Base-by-base conservation (phyloP, 2,113 vertebrate genomes). In the Narcine bancroftii region DNA sequence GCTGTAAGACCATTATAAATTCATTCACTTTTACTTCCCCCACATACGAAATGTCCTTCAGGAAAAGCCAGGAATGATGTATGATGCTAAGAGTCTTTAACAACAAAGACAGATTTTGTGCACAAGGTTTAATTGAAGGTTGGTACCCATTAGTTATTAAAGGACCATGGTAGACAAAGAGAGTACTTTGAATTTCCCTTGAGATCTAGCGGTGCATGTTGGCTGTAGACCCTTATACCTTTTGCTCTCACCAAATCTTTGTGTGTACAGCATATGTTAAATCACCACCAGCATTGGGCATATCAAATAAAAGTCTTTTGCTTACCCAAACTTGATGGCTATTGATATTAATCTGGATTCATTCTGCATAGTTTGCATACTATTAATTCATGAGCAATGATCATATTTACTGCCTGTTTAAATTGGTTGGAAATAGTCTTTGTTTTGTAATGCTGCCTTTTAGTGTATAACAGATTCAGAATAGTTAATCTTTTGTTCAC, bases 41-140 rank as follows among this genome's bases (percentile, higher is more conserved):
- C n/a, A 93, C 94, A 83, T 92, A 92, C 94, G 94, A 95, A 94
- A 93, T 94, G 92, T 94, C 94, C 93, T 95, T 93, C 94, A 95
- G 94, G 93, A 93, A 94, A 93, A 75, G 92, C 92, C 93, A 93
- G 93, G 92, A 93, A 93, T 95, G 93, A 93, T 95, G 93, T 94
- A 93, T 93, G 89, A 76, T 93, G 92, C 94, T 94, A 94, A 94
- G 94, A 95, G 93, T 93, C 94, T 93, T 93, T 93, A 83, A 94
- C 93, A 93, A 56, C 92, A 94, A 76, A 76, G 94, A 92, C 92
- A 75, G 81, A 71, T 93, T 94, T 92, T 94, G 93, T 92, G 92
- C 60, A 71, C 92, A 83, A 92, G 77, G 65, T 92, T 93, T 93
- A 94, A 95, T 93, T 95, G 92, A 94, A 89, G 93, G 92, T 63